phyloP scores from a whole-genome alignment of 2,113 vertebrate genomes.

The Micronycteris hirsuta region DNA sequence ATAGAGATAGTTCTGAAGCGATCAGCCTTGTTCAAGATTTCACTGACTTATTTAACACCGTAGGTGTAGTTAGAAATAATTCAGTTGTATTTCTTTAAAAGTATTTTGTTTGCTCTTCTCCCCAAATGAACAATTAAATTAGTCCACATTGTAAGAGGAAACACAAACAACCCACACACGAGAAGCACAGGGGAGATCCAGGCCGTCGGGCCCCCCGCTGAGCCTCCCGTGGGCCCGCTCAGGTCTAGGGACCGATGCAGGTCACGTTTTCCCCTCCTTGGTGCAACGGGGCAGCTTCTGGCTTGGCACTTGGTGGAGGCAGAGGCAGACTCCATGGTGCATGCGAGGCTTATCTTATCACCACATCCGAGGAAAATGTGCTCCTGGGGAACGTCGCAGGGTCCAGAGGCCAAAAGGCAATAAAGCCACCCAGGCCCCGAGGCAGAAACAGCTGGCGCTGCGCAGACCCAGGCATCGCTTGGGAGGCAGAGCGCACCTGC shows the following conservation, averaged over 20 bases:
- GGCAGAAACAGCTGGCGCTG: neutral
- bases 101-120: neutral
- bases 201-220: rapidly evolving
- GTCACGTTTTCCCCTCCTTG: rapidly evolving
- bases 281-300: neutral
- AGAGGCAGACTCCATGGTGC: neutral
- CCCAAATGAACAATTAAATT: too few relatives aligned
- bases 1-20: neutral
- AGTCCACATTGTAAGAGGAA: neutral
- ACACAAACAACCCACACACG: neutral
- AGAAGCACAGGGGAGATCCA: rapidly evolving
- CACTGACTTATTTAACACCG: neutral
- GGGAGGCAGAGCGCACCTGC: neutral
- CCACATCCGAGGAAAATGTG: neutral
- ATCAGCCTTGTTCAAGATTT: neutral
- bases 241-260: neutral
- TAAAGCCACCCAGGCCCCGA: neutral
- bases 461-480: neutral
- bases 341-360: neutral
- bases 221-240: neutral
- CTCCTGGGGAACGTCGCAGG: neutral
- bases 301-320: neutral
- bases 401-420: slow-evolving; percentile 36
- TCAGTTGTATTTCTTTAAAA: neutral
- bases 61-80: neutral